A percentile compares a stretch with the other conserved stretches of the same genome.
These are phyloP conservation scores for Ctena decussata DNA, from an alignment of 2,888 invertebrate species.

Conservation along the genomic window DNA sequence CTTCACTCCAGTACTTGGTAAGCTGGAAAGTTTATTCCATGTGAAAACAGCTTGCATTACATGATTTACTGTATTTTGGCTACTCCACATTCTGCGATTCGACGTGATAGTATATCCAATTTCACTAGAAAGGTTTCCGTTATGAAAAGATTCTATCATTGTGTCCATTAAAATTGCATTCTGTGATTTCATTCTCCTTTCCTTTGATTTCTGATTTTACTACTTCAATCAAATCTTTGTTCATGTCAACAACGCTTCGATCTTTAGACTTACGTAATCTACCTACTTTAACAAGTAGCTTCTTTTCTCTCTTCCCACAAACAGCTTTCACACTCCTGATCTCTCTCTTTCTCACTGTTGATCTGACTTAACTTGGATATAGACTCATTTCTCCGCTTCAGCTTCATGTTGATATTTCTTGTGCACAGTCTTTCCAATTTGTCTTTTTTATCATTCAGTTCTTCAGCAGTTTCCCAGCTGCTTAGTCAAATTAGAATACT, in stretches of 20 bases:
- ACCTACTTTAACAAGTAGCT: slow-evolving; percentile 14
- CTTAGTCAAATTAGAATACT: not conserved
- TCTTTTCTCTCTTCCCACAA: not conserved
- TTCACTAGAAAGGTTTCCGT: slow-evolving; percentile 22
- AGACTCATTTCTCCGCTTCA: not conserved
- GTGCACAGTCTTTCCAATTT: not conserved
- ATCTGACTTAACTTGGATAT: not conserved
- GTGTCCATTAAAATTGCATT: slow-evolving; percentile 6
- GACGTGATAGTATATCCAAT: slow-evolving; percentile 26
- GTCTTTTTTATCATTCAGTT: not conserved
- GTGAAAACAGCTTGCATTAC: slow-evolving; percentile 35
- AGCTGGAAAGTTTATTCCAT: slow-evolving; percentile 19
- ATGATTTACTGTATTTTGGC: slow-evolving; percentile 30
- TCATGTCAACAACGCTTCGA: not conserved
- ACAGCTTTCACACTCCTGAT: not conserved
- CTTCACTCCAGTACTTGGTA: slow-evolving; percentile 46
- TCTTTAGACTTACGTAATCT: not conserved
- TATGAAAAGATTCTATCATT: slow-evolving; percentile 18
- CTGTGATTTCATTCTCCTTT: not conserved
- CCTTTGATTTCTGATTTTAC: not conserved
- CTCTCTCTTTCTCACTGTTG: slow-evolving; percentile 8
- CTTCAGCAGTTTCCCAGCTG: not conserved
- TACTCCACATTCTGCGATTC: slow-evolving; percentile 34
- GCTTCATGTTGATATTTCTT: not conserved
- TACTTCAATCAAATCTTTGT: not conserved